Evolutionary conservation across 2,113 vertebrate species (phyloP).

Genomic region (Nasalis larvatus): DNA sequence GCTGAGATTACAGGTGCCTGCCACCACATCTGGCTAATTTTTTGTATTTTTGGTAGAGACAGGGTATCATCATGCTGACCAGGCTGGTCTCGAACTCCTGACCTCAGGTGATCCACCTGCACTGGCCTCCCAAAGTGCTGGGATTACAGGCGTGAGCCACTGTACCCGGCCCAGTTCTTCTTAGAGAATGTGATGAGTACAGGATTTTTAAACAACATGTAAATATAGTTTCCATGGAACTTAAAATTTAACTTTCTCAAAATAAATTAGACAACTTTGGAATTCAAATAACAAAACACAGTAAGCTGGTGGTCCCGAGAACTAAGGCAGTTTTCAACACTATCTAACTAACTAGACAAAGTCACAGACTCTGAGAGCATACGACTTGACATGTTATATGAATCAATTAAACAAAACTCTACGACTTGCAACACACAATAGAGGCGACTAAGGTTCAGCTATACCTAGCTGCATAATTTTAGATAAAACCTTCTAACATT

Average conservation of each 20-base stretch:
- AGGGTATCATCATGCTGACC: neutral
- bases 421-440: neutral
- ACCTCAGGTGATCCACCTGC: neutral
- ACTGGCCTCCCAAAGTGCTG: neutral
- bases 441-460: neutral
- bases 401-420: neutral
- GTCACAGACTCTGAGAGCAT: neutral
- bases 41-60: neutral
- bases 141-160: neutral
- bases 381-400: neutral
- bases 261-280: neutral
- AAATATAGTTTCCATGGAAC: neutral
- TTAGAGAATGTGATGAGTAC: neutral
- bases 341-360: neutral
- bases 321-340: slow-evolving; percentile 4
- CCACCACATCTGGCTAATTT: neutral
- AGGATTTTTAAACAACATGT: neutral
- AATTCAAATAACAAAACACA: neutral
- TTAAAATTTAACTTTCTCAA: slow-evolving; percentile 16
- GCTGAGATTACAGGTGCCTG: neutral
- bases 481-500: neutral
- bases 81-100: neutral
- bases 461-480: neutral
- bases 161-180: neutral
- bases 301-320: neutral